phyloP scores from a whole-genome alignment of 2,113 vertebrate genomes.

The Himantopus leucocephalus region DNA sequence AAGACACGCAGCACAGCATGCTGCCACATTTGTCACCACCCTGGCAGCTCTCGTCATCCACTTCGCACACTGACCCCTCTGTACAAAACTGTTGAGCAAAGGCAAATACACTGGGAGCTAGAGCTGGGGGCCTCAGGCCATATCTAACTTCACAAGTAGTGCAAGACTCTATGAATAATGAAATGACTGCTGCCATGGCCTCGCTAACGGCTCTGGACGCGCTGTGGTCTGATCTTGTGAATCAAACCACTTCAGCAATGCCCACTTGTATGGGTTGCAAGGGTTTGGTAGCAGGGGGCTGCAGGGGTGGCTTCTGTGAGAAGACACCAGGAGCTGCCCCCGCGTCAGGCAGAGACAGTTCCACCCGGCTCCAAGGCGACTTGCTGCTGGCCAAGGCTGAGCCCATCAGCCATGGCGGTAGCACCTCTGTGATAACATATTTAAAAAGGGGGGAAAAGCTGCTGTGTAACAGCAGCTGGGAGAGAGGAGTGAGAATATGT shows the following conservation, averaged over 20 bases:
- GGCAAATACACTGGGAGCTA: accelerated
- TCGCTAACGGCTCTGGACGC: accelerated
- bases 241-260: background rate
- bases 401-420: background rate
- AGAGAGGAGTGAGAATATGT: background rate
- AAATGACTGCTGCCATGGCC: accelerated
- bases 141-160: no score
- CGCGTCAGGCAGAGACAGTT: background rate
- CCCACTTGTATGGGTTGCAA: background rate
- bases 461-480: background rate
- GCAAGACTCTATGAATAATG: accelerated
- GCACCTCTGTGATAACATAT: accelerated
- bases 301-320: background rate
- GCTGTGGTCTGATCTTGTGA: background rate
- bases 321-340: background rate
- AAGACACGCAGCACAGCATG: no score
- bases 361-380: background rate
- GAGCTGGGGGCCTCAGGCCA: background rate
- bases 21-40: no score
- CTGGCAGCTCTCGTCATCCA: no score
- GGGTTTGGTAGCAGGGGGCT: background rate
- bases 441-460: background rate
- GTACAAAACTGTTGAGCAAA: background rate
- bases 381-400: accelerated
- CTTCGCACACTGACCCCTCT: accelerated